Percentiles rank a stretch among this genome's conserved stretches.
Evolutionary conservation across 2,113 vertebrate species (phyloP).

Genomic region (Halichoerus grypus): DNA sequence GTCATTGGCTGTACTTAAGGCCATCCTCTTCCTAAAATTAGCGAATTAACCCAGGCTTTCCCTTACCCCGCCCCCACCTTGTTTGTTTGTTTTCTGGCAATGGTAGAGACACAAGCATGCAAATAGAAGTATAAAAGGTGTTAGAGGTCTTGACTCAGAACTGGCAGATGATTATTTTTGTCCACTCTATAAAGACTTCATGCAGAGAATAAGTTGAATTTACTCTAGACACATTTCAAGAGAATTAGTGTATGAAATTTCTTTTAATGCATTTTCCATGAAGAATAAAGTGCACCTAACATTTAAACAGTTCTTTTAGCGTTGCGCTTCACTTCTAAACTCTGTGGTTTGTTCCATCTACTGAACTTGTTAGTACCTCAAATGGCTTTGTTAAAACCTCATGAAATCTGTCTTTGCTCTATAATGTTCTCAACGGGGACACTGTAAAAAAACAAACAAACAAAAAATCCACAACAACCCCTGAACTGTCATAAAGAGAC

Average conservation of each 20-base stretch:
- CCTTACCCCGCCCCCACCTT: fast-evolving
- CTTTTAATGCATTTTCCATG: not conserved
- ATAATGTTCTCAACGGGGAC: not conserved
- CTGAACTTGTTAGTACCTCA: not conserved
- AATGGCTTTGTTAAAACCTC: not conserved
- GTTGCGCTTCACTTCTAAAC: not conserved
- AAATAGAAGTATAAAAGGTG: not conserved
- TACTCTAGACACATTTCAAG: not conserved
- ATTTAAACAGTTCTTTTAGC: not conserved
- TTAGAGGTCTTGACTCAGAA: not conserved
- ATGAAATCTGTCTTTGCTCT: not conserved
- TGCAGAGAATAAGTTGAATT: not conserved
- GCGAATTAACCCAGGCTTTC: not conserved
- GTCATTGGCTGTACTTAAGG: not conserved
- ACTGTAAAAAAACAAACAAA: not conserved
- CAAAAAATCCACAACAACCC: not conserved
- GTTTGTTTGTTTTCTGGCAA: not conserved
- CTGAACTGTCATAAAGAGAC: not conserved
- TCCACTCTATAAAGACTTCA: not conserved
- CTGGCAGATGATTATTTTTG: not conserved
- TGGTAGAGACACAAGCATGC: not conserved
- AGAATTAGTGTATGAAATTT: not conserved
- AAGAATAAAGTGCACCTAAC: not conserved
- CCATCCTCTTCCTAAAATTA: not conserved
- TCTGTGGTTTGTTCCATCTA: not conserved